Conservation (phyloP, 2,888 invertebrate species). For the Shargacucullia verbasci region DNA sequence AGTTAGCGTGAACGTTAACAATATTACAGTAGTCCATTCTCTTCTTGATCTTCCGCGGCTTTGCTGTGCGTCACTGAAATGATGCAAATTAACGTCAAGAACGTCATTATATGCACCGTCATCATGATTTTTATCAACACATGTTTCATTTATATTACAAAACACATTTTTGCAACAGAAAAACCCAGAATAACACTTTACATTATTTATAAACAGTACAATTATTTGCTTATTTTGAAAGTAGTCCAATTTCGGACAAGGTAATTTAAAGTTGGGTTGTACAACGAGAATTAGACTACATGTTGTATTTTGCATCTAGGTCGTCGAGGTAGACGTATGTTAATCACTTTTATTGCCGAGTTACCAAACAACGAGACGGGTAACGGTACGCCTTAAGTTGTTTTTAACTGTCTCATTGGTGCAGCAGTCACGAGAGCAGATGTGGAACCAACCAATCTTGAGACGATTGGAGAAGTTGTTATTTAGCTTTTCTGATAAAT, state of each 20-base stretch:
- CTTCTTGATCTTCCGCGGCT: too few species aligned
- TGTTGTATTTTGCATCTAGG: slow-evolving; percentile 21
- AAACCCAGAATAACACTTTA: slow-evolving; percentile 1
- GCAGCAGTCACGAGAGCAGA: too few species aligned
- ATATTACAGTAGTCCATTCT: too few species aligned
- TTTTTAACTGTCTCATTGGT: too few species aligned
- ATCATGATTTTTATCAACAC: slow-evolving; percentile 6
- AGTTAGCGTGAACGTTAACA: too few species aligned
- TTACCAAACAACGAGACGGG: slow-evolving; percentile 1
- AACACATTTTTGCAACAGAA: slow-evolving; percentile 6
- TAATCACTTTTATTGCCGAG: not conserved
- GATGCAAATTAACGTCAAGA: slow-evolving; percentile 2
- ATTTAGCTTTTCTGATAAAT: too few species aligned
- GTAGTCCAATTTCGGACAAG: slow-evolving; percentile 18
- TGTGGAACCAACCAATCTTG: too few species aligned
- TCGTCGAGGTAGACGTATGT: not conserved
- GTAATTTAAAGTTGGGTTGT: slow-evolving; percentile 6
- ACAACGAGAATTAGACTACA: slow-evolving; percentile 11
- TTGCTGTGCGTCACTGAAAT: slow-evolving; percentile 1
- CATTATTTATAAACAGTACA: slow-evolving; percentile 1
- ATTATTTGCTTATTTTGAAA: slow-evolving; percentile 12
- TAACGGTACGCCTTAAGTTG: not conserved
- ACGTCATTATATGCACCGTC: slow-evolving; percentile 5
- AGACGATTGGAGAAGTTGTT: too few species aligned
- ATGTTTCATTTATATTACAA: slow-evolving; percentile 16